Conservation (phyloP, 2,113 vertebrate species). For the Vulpes ferrilata region DNA sequence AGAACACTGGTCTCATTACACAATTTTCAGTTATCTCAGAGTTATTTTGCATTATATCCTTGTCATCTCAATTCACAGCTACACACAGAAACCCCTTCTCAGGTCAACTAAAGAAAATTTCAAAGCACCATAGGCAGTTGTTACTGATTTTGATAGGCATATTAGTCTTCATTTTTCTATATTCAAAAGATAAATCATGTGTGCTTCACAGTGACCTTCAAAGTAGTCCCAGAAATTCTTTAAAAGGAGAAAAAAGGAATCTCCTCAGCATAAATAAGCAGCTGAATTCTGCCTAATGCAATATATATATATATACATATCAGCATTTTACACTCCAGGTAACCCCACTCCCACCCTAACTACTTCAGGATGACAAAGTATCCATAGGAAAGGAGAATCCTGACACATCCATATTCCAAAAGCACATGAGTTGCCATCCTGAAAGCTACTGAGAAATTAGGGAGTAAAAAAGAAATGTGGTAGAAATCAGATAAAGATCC, state of each 20-base stretch:
- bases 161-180: background rate
- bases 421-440: background rate
- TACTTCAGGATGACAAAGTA: background rate
- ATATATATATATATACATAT: background rate
- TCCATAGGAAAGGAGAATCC: background rate
- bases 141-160: background rate
- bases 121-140: background rate
- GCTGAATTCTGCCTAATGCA: background rate
- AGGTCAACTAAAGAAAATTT: background rate
- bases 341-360: background rate
- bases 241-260: background rate
- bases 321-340: background rate
- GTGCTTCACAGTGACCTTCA: background rate
- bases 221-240: background rate
- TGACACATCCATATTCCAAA: background rate
- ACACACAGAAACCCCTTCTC: background rate
- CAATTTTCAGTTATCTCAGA: background rate
- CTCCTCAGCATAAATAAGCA: background rate
- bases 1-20: background rate
- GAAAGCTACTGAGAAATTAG: background rate
- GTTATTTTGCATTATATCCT: background rate
- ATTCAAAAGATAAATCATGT: background rate
- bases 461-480: background rate
- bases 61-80: background rate
- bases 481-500: background rate